Evolutionary conservation across 2,113 vertebrate genomes (phyloP), one percentile per base, ranked within the genome.

Genomic region (Rousettus leschenaultii): DNA sequence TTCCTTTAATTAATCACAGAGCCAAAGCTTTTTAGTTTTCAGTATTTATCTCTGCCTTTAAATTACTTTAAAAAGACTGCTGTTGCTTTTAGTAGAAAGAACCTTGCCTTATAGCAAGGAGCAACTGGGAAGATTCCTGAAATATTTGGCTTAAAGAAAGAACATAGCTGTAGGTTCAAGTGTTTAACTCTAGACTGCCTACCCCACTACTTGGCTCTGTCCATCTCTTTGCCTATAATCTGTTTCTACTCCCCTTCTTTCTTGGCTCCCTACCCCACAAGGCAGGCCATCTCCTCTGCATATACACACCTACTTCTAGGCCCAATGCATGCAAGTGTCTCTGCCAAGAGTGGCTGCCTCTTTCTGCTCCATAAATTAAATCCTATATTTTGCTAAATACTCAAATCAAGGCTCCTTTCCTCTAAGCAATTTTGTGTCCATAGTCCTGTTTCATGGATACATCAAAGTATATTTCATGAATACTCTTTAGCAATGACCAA

Each of bases 1-100:
- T 91, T 65, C 71, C 6, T 85, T 97, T 96, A 96, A 97, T 97
- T 96, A 96, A 97, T 97, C 84, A 97, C 73, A 77, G 40, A 94
- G 70, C 33, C 30, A 75, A 66, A 8, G 14, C 63, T 80, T 96
- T 95, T 87, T 66, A 51, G 63, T 57, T 87, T 95, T 85, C 28
- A 11, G 40, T 92, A 75, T 95, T 95, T 83, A 88, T 93, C 86
- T 91, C 70, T 93, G 75, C 33, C 40, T 96, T 89, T 55, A 33
- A 86, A 93, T 95, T 84, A 55, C 51, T 93, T 92, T 4, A 55
- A 86, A 89, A 91, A 68, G 33, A 57, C n/a, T 45, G 48, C 55
- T 38, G 11, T 7, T 68, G 63, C 14, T 80, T 92, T 78, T 15
- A 45, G 33, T 35, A 59, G 73, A 75, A 94, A 90, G 43, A 77